Evolutionary conservation across 2,888 invertebrate species (phyloP), one percentile per base, ranked within the genome.

Genomic region (Therioaphis trifolii): DNA sequence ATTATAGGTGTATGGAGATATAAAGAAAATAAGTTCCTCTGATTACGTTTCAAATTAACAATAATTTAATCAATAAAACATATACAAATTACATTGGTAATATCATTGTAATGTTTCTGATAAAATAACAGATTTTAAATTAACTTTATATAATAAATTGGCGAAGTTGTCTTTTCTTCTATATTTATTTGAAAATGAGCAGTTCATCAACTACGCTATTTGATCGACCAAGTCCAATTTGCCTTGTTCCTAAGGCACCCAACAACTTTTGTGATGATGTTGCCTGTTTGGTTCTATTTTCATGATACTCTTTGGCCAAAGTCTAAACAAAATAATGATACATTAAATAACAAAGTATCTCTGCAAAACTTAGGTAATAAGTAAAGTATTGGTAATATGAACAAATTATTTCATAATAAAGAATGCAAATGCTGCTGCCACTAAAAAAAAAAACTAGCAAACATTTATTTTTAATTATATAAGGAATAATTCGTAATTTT

Each of bases 171-270:
- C 29, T 29, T 82, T 63, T 27, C 49, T 72, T 52, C 69, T 40
- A 63, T 27, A 71, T 78, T 72, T 61, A 85, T 72, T 85, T 84
- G 35, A 85, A 84, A 14, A 86, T 92, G 87, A 92, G 91, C 87
- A 95, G 91, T 89, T 95, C 95, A 88, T 95, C 95, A 88, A 94
- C 94, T 89, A 95, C 93, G 91, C 94, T 95, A 89, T 94, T 94
- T 85, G 95, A 95, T 88, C 95, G 90, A 86, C 92, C 90, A 85
- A 94, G 90, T 18, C 91, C 89, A 7, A 90, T 63, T 46, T 82
- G 82, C 35, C 82, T 72, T n/a, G 82, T 88, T 84, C 90, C 90
- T 87, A 90, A 90, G 58, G 92, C 92, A 49, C 92, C 90, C 85
- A 91, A 35, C 55, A 85, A 46, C 76, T 85, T 85, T 84, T 72